A percentile compares a stretch with the other conserved stretches of the same genome.
Evolutionary conservation across 2,797 vertebrate species (phyloP).

Genomic region (Thaleichthys pacificus): DNA sequence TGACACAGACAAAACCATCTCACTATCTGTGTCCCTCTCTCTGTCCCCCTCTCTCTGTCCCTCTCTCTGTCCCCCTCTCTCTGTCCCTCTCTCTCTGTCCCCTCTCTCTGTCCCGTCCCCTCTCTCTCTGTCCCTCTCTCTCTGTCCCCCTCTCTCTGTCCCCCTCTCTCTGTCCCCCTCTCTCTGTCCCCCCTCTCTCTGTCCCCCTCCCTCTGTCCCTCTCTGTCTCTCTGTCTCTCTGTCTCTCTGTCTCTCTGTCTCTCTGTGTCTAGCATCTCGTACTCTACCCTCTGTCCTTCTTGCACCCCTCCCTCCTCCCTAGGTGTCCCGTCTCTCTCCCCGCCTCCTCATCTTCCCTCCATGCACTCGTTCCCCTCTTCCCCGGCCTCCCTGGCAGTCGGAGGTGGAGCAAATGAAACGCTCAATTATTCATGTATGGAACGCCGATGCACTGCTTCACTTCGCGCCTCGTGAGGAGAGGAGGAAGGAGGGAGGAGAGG

Average conservation of each 20-base stretch:
- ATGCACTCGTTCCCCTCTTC: slow-evolving; percentile 24
- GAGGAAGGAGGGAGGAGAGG: slow-evolving; percentile 23
- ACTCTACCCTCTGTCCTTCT: slow-evolving; percentile 22
- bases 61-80: not conserved
- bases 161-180: slow-evolving; percentile 25
- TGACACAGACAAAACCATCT: slow-evolving; percentile 45
- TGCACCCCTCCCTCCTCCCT: slow-evolving; percentile 23
- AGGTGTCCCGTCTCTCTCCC: slow-evolving; percentile 19
- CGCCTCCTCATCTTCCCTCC: not conserved
- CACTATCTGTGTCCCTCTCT: slow-evolving; percentile 14
- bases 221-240: slow-evolving; percentile 29
- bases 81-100: slow-evolving; percentile 19
- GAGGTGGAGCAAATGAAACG: slow-evolving; percentile 43
- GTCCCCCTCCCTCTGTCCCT: slow-evolving; percentile 31
- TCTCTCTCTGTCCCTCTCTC: slow-evolving; percentile 36
- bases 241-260: slow-evolving; percentile 20
- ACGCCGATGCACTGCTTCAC: slow-evolving; percentile 21
- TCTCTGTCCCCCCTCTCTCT: too few relatives aligned
- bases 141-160: slow-evolving; percentile 22
- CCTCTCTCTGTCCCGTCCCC: slow-evolving; percentile 2
- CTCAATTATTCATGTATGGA: slow-evolving; percentile 69
- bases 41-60: not conserved
- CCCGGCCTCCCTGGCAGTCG: slow-evolving; percentile 36
- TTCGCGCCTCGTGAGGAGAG: not conserved
- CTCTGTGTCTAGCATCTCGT: slow-evolving; percentile 25